phyloP scores from a whole-genome alignment of 1,140 invertebrate genomes.

The Polypedilum vanderplanki region DNA sequence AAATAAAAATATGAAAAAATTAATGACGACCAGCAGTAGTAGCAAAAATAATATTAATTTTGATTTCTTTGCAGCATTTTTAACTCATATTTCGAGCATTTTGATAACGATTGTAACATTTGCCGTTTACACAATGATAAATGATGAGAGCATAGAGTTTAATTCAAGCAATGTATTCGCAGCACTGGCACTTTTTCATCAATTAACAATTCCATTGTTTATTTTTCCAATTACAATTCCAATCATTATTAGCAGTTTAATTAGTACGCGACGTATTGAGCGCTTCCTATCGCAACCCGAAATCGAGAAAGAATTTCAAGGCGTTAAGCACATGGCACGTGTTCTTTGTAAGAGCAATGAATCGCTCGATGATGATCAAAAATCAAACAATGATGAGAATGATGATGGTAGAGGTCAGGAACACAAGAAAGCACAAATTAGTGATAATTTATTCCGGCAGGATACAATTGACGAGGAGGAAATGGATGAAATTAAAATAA shows the following conservation, averaged over 20 bases:
- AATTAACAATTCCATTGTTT: constrained; percentile 68
- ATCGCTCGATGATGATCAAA: constrained; percentile 36
- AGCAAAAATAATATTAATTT: too few species aligned
- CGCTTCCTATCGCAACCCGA: constrained; percentile 62
- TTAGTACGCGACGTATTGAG: constrained; percentile 59
- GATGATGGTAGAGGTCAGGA: not conserved
- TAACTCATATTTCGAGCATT: constrained; percentile 65
- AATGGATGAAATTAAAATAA: constrained; percentile 20
- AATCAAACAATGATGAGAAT: not conserved
- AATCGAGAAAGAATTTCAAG: constrained; percentile 50
- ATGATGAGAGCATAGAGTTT: constrained; percentile 47
- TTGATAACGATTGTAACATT: constrained; percentile 66
- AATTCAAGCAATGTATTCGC: constrained; percentile 66
- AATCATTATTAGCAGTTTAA: constrained; percentile 66
- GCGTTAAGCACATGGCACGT: constrained; percentile 41
- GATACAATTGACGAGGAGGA: not conserved
- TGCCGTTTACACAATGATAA: constrained; percentile 53
- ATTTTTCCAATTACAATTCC: constrained; percentile 72
- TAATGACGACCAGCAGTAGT: too few species aligned
- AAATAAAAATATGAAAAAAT: too few species aligned
- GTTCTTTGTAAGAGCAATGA: constrained; percentile 43
- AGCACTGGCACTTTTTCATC: constrained; percentile 70
- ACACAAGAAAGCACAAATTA: not conserved
- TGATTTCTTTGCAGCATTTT: too few species aligned
- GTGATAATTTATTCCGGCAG: not conserved